Conservation (phyloP, 2,888 invertebrate genomes). For the Agelastica alni region DNA sequence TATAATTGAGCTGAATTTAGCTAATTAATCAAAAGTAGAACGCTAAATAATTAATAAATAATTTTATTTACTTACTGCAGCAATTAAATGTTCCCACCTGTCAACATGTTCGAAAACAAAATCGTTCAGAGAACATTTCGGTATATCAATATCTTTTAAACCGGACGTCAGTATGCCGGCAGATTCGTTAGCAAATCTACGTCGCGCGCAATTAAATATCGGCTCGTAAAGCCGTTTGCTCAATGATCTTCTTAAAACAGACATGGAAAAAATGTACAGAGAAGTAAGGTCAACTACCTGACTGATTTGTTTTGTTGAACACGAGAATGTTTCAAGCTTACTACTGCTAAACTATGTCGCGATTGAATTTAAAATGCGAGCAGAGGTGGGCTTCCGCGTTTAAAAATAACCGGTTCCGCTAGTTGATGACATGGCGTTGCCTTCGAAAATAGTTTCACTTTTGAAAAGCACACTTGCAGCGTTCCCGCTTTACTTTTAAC, state of each 20-base stretch:
- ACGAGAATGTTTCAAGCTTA: background rate
- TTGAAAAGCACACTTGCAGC: no score
- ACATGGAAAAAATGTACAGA: background rate
- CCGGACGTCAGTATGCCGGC: conserved; percentile 27
- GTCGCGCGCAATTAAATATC: background rate
- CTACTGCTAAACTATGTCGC: background rate
- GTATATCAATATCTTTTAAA: conserved; percentile 61
- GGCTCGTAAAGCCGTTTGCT: conserved; percentile 2
- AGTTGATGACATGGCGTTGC: no score
- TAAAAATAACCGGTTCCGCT: conserved; percentile 12
- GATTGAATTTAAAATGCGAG: background rate
- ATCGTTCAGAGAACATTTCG: conserved; percentile 62
- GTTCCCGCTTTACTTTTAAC: no score
- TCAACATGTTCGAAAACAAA: conserved; percentile 61
- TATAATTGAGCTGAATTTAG: no score
- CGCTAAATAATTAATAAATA: no score
- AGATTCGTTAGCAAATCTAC: background rate
- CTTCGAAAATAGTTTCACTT: no score
- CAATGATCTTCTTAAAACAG: background rate
- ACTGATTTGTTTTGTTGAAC: no score
- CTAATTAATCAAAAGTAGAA: no score
- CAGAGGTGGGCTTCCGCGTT: conserved; percentile 1
- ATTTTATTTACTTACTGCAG: conserved; percentile 64
- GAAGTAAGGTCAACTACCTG: background rate
- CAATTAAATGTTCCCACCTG: conserved; percentile 62